A percentile compares a stretch with the other conserved stretches of the same genome.
These are phyloP conservation scores for Eucriotettix oculatus DNA, from an alignment of 2,888 invertebrate genomes.

Conservation along the genomic window DNA sequence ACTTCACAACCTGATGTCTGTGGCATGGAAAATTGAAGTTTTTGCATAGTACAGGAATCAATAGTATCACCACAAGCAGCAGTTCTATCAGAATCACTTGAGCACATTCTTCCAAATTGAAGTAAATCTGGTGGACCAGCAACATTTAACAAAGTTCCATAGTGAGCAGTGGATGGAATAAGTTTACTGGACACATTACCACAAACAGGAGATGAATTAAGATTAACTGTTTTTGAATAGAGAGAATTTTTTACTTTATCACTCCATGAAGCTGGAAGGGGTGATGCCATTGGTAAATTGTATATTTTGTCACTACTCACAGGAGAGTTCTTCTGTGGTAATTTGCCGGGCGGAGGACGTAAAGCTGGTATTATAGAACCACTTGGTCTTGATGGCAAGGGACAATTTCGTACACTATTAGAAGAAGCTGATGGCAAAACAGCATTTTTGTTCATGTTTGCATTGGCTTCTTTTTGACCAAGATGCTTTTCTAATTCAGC, in stretches of 20 bases:
- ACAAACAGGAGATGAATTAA: too few relatives aligned
- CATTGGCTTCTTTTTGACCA: conserved; percentile 27
- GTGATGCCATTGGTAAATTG: not conserved
- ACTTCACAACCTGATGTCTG: too few relatives aligned
- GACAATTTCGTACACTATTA: too few relatives aligned
- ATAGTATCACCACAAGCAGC: too few relatives aligned
- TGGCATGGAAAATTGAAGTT: too few relatives aligned
- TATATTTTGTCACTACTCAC: not conserved
- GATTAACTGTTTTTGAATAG: conserved; percentile 2
- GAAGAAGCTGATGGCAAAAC: too few relatives aligned
- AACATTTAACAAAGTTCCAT: too few relatives aligned
- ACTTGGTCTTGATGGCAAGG: not conserved
- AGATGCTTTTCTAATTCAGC: conserved; percentile 48
- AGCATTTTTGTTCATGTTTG: conserved; percentile 19
- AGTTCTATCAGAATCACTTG: too few relatives aligned
- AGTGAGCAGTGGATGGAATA: not conserved
- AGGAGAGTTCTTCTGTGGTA: conserved; percentile 6
- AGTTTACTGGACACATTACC: too few relatives aligned
- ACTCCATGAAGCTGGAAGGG: not conserved
- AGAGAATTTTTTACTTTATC: conserved; percentile 6
- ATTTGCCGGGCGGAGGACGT: conserved; percentile 29
- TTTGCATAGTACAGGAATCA: too few relatives aligned
- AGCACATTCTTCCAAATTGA: too few relatives aligned
- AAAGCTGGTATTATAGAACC: conserved; percentile 25
- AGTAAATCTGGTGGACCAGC: too few relatives aligned